Percentiles rank a stretch among this genome's conserved stretches.
Conservation (phyloP, 2,888 invertebrate genomes). For the Oligia strigilis region DNA sequence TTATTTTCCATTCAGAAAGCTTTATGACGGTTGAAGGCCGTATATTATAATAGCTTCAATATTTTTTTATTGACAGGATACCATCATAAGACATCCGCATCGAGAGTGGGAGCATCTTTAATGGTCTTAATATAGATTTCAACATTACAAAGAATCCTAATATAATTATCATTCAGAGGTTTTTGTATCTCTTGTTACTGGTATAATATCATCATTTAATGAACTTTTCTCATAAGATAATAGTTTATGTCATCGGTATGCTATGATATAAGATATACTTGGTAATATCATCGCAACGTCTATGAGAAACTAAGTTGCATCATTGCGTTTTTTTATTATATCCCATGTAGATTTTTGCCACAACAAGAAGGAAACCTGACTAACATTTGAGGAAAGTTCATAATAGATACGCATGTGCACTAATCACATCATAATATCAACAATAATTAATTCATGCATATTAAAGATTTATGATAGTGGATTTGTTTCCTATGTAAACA, state of each 20-base stretch:
- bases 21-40: conserved; percentile 15
- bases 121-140: neutral
- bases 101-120: neutral
- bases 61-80: neutral
- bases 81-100: neutral
- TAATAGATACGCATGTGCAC: neutral
- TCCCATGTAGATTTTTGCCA: conserved; percentile 1
- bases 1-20: conserved; percentile 15
- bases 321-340: conserved; percentile 30
- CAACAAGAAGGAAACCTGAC: neutral
- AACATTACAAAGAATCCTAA: neutral
- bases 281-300: conserved; percentile 30
- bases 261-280: conserved; percentile 57
- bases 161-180: conserved; percentile 3
- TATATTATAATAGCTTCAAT: neutral
- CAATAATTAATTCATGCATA: neutral
- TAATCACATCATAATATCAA: neutral
- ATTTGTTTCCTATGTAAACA: neutral
- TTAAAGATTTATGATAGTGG: neutral
- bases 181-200: neutral
- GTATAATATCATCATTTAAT: neutral
- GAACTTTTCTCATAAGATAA: conserved; percentile 16
- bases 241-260: conserved; percentile 48
- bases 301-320: conserved; percentile 47
- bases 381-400: neutral